Conservation (phyloP, 2,113 vertebrate genomes). For the Scomber scombrus region DNA sequence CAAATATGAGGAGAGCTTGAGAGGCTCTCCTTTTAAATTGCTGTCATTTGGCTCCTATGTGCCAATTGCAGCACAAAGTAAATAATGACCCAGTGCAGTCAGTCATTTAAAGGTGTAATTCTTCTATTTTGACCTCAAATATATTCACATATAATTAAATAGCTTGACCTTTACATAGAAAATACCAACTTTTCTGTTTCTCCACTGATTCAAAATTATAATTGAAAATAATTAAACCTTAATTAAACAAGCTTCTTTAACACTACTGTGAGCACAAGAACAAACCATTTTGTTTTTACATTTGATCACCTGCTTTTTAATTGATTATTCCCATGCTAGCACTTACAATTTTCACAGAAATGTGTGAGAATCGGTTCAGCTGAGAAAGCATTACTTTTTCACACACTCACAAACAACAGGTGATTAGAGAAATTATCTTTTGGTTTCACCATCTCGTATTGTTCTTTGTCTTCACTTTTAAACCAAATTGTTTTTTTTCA, state of each 20-base stretch:
- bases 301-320: conserved; percentile 9
- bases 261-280: no score
- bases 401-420: conserved; percentile 16
- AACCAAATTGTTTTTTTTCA: neutral
- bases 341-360: neutral
- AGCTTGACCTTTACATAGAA: neutral
- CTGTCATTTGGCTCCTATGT: conserved; percentile 40
- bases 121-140: neutral
- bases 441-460: neutral
- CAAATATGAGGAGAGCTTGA: conserved; percentile 49
- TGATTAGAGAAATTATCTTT: conserved; percentile 17
- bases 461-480: conserved; percentile 14
- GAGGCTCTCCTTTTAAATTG: conserved; percentile 62
- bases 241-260: no score
- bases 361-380: neutral
- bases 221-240: neutral
- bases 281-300: neutral
- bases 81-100: conserved; percentile 4
- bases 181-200: neutral
- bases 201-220: neutral
- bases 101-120: conserved; percentile 5
- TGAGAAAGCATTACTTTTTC: conserved; percentile 16
- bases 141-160: neutral
- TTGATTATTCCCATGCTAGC: neutral
- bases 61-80: conserved; percentile 4